A percentile compares a stretch with the other conserved stretches of the same genome.
These are phyloP conservation scores for Cavia aperea DNA, from an alignment of 2,113 vertebrate species.

Conservation along the genomic window DNA sequence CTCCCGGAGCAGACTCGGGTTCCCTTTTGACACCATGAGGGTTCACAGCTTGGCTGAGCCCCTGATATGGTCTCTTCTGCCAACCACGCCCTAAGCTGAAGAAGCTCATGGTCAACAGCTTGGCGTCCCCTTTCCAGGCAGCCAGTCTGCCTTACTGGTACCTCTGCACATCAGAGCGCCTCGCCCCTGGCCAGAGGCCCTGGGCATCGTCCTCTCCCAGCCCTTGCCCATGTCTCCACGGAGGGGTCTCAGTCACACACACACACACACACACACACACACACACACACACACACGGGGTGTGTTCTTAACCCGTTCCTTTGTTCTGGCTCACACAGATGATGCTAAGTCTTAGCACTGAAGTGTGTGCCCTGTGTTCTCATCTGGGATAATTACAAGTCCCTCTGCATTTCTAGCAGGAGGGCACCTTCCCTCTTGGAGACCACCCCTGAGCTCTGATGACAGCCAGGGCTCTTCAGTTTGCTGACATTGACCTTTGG, in stretches of 20 bases:
- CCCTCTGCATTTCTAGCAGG: neutral
- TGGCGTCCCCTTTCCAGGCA: neutral
- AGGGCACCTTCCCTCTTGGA: neutral
- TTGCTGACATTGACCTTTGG: neutral
- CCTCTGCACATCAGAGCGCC: too few species aligned
- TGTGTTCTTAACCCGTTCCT: neutral
- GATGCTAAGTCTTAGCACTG: too few species aligned
- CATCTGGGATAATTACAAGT: neutral
- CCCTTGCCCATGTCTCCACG: neutral
- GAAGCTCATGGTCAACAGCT: neutral
- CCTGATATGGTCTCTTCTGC: neutral
- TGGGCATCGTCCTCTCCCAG: too few species aligned
- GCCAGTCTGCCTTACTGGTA: neutral
- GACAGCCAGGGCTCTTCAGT: neutral
- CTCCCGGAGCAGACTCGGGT: neutral
- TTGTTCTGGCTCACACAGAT: neutral
- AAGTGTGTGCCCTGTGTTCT: neutral
- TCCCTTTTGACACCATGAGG: too few species aligned
- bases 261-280: neutral
- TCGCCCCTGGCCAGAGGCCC: neutral
- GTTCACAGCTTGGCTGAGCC: accelerated
- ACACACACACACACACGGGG: neutral
- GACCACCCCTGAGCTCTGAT: accelerated
- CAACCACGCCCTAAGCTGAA: neutral
- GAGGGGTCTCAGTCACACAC: too few species aligned